Conservation (phyloP, 1,140 invertebrate genomes). For the Euschistus heros region DNA sequence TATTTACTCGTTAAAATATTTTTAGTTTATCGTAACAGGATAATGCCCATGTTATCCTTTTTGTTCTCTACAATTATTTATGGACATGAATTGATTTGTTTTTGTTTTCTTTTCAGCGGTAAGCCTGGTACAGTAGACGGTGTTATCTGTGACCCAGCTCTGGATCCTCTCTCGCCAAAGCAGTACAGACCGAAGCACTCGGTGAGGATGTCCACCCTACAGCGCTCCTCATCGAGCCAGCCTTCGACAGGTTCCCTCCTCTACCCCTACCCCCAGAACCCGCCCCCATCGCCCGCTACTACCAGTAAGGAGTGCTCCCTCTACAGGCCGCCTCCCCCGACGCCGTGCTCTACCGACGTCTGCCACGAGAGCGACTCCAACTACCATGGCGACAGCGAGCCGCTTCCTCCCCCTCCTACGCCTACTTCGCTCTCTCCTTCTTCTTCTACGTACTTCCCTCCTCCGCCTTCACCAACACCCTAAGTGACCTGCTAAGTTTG, state of each 20-base stretch:
- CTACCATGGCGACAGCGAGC: constrained; percentile 55
- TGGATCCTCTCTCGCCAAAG: constrained; percentile 17
- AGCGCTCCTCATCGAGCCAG: not conserved
- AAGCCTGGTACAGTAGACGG: constrained; percentile 37
- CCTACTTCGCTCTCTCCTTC: constrained; percentile 66
- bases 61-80: constrained; percentile 35
- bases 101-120: not conserved
- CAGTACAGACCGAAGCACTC: not conserved
- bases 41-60: not conserved
- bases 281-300: constrained; percentile 74
- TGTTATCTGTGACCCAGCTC: constrained; percentile 13
- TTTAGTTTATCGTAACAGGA: not conserved
- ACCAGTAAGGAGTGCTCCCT: constrained; percentile 48
- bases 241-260: constrained; percentile 34
- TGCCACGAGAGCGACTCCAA: constrained; percentile 77
- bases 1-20: not conserved
- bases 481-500: not conserved
- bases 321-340: constrained; percentile 80
- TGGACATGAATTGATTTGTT: no score
- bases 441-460: constrained; percentile 63
- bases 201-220: not conserved
- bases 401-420: constrained; percentile 73
- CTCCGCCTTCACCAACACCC: constrained; percentile 50
- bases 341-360: constrained; percentile 87
- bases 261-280: constrained; percentile 73